A percentile compares a stretch with the other conserved stretches of the same genome.
Conservation (phyloP, 2,797 vertebrate species). For the Bufotes viridis region DNA sequence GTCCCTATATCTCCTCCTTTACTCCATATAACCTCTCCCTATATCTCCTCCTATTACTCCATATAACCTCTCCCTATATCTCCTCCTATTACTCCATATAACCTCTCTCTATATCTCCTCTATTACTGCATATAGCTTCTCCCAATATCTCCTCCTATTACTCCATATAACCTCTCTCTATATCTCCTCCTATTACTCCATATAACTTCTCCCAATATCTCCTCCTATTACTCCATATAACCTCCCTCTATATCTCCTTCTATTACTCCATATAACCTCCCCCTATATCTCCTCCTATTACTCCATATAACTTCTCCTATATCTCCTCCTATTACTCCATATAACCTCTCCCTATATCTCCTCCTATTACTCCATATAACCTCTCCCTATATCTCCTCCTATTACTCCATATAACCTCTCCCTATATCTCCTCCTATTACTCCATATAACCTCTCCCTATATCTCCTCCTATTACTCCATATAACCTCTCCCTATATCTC, state of each 20-base stretch:
- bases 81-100: conserved; percentile 6
- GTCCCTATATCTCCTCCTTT: background rate
- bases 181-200: background rate
- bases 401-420: conserved; percentile 28
- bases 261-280: conserved; percentile 5
- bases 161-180: background rate
- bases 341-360: conserved; percentile 1
- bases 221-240: conserved; percentile 7
- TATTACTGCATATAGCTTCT: background rate
- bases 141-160: background rate
- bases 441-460: conserved; percentile 3
- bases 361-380: conserved; percentile 14
- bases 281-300: conserved; percentile 17
- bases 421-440: conserved; percentile 6
- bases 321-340: conserved; percentile 23
- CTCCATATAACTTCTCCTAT: conserved; percentile 17
- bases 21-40: conserved; percentile 20
- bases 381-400: background rate
- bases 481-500: conserved; percentile 22
- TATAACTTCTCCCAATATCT: background rate
- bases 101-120: background rate
- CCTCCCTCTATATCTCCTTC: background rate
- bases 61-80: background rate
- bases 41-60: background rate
- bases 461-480: conserved; percentile 11